Conservation (phyloP, 2,113 vertebrate genomes). For the Hyperoodon ampullatus region DNA sequence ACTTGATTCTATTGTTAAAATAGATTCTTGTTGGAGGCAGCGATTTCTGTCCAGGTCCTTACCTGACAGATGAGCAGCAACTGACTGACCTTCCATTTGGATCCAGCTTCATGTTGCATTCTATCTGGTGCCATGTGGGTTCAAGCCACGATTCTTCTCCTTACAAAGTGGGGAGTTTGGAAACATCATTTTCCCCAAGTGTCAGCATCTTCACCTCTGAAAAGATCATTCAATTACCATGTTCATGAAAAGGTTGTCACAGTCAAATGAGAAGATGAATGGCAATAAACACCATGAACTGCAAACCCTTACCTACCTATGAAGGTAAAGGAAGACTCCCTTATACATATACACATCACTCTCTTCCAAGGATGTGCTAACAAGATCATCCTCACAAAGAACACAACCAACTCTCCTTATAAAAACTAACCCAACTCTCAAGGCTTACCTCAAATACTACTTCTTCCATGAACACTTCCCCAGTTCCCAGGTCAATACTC, state of each 20-base stretch:
- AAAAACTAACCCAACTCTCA: not conserved
- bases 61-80: not conserved
- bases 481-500: not conserved
- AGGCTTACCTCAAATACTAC: not conserved
- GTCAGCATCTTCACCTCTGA: not conserved
- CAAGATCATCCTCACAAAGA: not conserved
- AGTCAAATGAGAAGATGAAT: not conserved
- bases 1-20: not conserved
- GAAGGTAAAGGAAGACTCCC: not conserved
- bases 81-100: not conserved
- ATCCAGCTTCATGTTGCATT: not conserved
- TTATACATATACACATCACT: not conserved
- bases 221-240: not conserved
- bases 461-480: not conserved
- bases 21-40: not conserved
- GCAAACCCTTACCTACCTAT: not conserved
- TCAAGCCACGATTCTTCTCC: not conserved
- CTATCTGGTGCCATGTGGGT: not conserved
- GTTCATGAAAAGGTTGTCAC: not conserved
- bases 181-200: not conserved
- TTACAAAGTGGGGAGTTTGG: not conserved
- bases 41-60: not conserved
- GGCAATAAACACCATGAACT: not conserved
- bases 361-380: not conserved
- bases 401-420: not conserved